phyloP scores from a whole-genome alignment of 2,888 invertebrate species.

The Drosophila limbata region DNA sequence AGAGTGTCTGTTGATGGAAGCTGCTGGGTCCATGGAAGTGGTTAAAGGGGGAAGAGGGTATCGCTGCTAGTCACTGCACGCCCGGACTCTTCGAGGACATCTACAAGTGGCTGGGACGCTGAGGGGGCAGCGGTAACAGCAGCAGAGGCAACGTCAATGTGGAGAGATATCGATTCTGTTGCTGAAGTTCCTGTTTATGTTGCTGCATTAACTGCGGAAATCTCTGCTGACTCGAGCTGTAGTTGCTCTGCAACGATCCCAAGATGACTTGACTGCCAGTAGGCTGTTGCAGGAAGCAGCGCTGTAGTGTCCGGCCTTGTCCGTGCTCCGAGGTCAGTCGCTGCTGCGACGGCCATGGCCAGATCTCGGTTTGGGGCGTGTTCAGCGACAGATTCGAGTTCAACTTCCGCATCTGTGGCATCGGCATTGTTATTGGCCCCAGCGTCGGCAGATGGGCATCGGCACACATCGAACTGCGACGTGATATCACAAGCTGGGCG shows the following conservation, averaged over 20 bases:
- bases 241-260: slow-evolving; percentile 64
- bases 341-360: slow-evolving; percentile 66
- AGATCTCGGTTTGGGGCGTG: slow-evolving; percentile 67
- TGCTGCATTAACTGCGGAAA: slow-evolving; percentile 60
- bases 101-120: slow-evolving; percentile 12
- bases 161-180: slow-evolving; percentile 71
- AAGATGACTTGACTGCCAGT: slow-evolving; percentile 74
- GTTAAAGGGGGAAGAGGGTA: slow-evolving; percentile 84
- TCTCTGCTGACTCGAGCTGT: slow-evolving; percentile 60
- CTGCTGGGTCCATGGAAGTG: slow-evolving; percentile 62
- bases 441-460: slow-evolving; percentile 56
- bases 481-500: slow-evolving; percentile 51
- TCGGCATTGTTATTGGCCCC: slow-evolving; percentile 16
- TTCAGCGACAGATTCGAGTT: slow-evolving; percentile 83
- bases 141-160: slow-evolving; percentile 68
- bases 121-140: slow-evolving; percentile 21
- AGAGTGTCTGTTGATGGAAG: slow-evolving; percentile 56
- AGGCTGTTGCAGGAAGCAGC: slow-evolving; percentile 82
- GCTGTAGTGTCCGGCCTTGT: slow-evolving; percentile 84
- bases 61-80: slow-evolving; percentile 84
- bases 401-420: slow-evolving; percentile 68
- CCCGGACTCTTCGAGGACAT: background rate
- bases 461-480: slow-evolving; percentile 82
- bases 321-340: slow-evolving; percentile 56
- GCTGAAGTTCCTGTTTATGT: slow-evolving; percentile 62